A percentile compares a stretch with the other conserved stretches of the same genome.
phyloP scores from a whole-genome alignment of 2,888 invertebrate species.

The Heliconius ethilla region DNA sequence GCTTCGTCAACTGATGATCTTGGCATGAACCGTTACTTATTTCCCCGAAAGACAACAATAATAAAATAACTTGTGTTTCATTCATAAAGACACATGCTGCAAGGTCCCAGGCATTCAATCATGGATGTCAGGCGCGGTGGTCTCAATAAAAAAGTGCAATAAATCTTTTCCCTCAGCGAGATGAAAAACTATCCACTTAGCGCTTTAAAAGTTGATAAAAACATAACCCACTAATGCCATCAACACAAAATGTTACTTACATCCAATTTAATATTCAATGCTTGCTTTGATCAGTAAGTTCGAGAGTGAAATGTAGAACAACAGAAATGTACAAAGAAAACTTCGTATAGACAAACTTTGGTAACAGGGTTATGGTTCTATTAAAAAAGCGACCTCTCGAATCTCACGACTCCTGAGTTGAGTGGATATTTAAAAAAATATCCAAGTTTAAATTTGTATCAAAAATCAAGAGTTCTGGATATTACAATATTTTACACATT shows the following conservation, averaged over 20 bases:
- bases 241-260: constrained; percentile 10
- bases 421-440: constrained; percentile 63
- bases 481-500: neutral
- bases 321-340: constrained; percentile 43
- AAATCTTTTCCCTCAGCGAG: constrained; percentile 50
- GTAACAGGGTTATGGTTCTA: constrained; percentile 63
- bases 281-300: constrained; percentile 37
- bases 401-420: constrained; percentile 71
- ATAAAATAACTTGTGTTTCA: constrained; percentile 41
- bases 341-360: constrained; percentile 45
- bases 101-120: constrained; percentile 55
- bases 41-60: constrained; percentile 36
- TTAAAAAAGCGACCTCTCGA: constrained; percentile 55
- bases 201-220: constrained; percentile 46
- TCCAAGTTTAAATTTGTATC: constrained; percentile 27
- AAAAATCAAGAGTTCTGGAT: constrained; percentile 37
- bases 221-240: constrained; percentile 38
- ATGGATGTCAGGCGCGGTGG: constrained; percentile 56
- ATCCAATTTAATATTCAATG: constrained; percentile 38
- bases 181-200: constrained; percentile 43
- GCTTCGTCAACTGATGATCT: constrained; percentile 35
- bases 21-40: constrained; percentile 40
- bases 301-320: constrained; percentile 37
- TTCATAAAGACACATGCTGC: constrained; percentile 55
- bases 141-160: constrained; percentile 59